Evolutionary conservation across 2,797 vertebrate species (phyloP), one percentile per base, ranked within the genome.

Genomic region (Enteromius paludinosus): DNA sequence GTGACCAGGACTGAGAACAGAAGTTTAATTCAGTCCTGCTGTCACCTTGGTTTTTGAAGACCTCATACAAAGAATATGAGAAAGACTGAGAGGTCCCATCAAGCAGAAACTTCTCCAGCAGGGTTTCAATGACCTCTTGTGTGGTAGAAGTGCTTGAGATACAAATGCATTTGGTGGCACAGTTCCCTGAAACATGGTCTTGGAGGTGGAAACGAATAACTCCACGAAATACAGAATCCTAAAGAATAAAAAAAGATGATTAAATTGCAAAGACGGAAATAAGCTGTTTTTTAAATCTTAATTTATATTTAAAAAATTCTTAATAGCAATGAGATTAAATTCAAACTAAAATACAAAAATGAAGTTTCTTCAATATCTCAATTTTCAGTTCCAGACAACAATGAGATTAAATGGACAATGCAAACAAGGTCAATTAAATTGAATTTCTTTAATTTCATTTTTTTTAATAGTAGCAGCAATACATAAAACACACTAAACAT

Each of bases 201-300:
- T 98, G 96, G 49, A 97, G 95, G 92, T 96, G 97, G 93, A 98
- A 98, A 79, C 97, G 95, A 95, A 98, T 96, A 81, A 98, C 97
- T 18, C 97, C 97, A 79, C 97, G 95, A 87, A 98, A 98, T 86
- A 96, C 95, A 80, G 97, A 89, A 86, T 96, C 95, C 97, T 99
- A 82, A n/a, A 73, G 45, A 84, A 83, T 90, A 78, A 86, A 47
- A 86, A 47, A 85, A 62, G 5, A 14, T 2, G 7, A n/a, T 52
- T 33, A 8, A 33, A 52, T 33, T 14, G 28, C 20, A 11, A 52
- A n/a, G 10, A 35, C 3, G 52, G 10, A 52, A 52, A n/a, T 12
- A 62, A 30, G 14, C 23, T 9, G 9, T 25, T 59, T 25, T 59
- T 28, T 3, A 4, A 11, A 62, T 33, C 28, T 30, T 3, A 62